Percentiles rank a stretch among this genome's conserved stretches.
These are phyloP conservation scores for Mormyrus hasselquistii DNA, from an alignment of 2,797 vertebrate species.

Conservation along the genomic window DNA sequence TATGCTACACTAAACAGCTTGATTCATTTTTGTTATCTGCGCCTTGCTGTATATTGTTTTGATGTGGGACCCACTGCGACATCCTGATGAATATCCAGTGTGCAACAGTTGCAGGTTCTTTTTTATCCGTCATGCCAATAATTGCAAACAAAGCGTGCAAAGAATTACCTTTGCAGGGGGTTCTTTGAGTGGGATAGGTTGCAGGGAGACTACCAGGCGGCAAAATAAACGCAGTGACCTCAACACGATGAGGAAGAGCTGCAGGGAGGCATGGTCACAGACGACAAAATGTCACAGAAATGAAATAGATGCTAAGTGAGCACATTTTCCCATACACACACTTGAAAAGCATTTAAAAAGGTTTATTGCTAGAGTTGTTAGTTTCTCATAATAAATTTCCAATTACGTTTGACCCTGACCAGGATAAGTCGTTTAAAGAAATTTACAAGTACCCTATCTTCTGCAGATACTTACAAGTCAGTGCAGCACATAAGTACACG, in stretches of 20 bases:
- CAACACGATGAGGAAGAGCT: conserved; percentile 87
- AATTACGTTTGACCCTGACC: not conserved
- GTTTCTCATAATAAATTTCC: not conserved
- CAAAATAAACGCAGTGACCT: conserved; percentile 79
- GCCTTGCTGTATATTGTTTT: not conserved
- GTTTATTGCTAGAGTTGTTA: not conserved
- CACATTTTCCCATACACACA: not conserved
- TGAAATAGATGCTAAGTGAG: not conserved
- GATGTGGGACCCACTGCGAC: not conserved
- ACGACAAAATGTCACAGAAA: not conserved
- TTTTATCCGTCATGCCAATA: not conserved
- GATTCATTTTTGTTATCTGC: not conserved
- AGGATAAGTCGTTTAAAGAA: not conserved
- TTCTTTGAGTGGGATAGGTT: conserved; percentile 79
- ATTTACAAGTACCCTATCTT: no score
- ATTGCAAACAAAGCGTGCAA: not conserved
- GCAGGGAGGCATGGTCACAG: conserved; percentile 27
- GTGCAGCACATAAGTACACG: not conserved
- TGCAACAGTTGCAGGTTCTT: not conserved
- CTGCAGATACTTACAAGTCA: not conserved
- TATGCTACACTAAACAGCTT: not conserved
- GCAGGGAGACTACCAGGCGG: conserved; percentile 84
- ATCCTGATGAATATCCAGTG: not conserved
- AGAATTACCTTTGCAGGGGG: conserved; percentile 67
- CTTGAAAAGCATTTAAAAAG: not conserved